phyloP scores from a whole-genome alignment of 2,113 vertebrate species.

The Macrotis lagotis region DNA sequence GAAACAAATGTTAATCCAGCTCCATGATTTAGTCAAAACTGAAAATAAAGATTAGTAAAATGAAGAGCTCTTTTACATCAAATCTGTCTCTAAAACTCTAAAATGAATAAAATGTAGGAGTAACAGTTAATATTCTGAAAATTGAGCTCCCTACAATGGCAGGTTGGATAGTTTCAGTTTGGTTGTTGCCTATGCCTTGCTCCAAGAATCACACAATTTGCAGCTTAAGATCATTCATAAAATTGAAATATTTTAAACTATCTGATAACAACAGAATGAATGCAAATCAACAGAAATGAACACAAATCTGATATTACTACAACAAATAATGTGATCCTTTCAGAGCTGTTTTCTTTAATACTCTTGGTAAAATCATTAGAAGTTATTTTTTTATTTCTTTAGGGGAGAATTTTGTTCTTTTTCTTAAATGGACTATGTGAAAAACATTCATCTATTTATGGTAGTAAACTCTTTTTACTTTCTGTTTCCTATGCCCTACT shows the following conservation, averaged over 20 bases:
- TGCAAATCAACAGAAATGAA: no score
- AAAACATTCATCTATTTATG: not conserved
- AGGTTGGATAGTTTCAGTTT: not conserved
- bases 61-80: slow-evolving; percentile 66
- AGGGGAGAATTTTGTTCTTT: not conserved
- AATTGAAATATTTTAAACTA: not conserved
- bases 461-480: not conserved
- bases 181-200: not conserved
- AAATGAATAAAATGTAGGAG: slow-evolving; percentile 32
- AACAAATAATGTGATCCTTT: not conserved
- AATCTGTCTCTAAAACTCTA: slow-evolving; percentile 48
- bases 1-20: slow-evolving; percentile 57
- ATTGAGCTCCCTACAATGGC: not conserved
- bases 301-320: not conserved
- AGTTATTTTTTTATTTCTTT: not conserved
- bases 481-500: not conserved
- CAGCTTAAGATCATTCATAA: not conserved
- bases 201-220: not conserved
- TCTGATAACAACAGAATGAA: not conserved
- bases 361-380: not conserved
- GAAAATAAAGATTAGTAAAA: slow-evolving; percentile 45
- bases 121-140: not conserved
- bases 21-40: slow-evolving; percentile 38
- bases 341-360: not conserved
- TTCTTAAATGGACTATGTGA: not conserved